Conservation (phyloP, 2,888 invertebrate genomes). For the Rhabditophanes sp. region DNA sequence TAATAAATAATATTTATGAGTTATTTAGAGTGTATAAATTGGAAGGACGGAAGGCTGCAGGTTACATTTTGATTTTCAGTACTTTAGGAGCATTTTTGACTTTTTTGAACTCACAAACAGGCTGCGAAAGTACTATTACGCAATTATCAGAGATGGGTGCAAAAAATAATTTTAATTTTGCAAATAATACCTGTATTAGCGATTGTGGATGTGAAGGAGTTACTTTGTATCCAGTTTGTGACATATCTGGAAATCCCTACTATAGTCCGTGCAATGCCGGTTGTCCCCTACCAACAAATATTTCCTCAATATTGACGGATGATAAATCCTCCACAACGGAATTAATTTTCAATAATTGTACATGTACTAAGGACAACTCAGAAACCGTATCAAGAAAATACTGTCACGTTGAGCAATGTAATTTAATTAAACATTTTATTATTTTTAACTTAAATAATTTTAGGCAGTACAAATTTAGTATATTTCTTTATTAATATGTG, state of each 20-base stretch:
- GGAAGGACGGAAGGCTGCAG: constrained; percentile 31
- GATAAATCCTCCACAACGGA: constrained; percentile 8
- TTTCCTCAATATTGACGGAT: too few species aligned
- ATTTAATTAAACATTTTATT: constrained; percentile 7
- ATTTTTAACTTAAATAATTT: constrained; percentile 6
- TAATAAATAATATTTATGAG: constrained; percentile 7
- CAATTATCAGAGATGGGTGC: constrained; percentile 20
- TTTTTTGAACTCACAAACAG: constrained; percentile 33
- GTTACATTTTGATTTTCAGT: constrained; percentile 29
- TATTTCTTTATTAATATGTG: constrained; percentile 31
- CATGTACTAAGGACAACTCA: constrained; percentile 17
- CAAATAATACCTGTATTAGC: constrained; percentile 29
- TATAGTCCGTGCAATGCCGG: constrained; percentile 46
- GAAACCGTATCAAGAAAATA: constrained; percentile 25
- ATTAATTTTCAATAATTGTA: constrained; percentile 20
- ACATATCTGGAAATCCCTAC: constrained; percentile 29
- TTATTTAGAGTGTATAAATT: too few species aligned
- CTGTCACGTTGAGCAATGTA: constrained; percentile 27
- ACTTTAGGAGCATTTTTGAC: constrained; percentile 28
- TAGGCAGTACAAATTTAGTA: constrained; percentile 8
- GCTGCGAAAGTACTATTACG: constrained; percentile 35
- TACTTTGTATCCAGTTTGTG: constrained; percentile 45
- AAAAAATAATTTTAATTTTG: constrained; percentile 2
- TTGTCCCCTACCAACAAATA: too few species aligned
- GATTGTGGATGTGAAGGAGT: constrained; percentile 42